These are phyloP conservation scores for Odocoileus hemionus DNA, from an alignment of 2,113 vertebrate genomes.

Conservation along the genomic window DNA sequence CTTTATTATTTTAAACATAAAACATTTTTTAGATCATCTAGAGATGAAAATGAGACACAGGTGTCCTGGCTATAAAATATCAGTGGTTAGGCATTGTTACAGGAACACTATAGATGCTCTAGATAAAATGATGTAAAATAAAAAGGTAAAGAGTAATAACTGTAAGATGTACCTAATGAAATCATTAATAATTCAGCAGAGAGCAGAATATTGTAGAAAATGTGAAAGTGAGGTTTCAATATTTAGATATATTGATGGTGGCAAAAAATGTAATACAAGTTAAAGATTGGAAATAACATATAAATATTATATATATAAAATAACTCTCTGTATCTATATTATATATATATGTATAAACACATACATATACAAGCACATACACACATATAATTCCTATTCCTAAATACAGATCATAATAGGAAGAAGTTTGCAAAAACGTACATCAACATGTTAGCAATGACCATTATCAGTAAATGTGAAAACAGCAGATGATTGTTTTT, in stretches of 20 bases:
- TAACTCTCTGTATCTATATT: neutral
- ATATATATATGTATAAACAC: neutral
- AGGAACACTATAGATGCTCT: neutral
- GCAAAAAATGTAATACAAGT: neutral
- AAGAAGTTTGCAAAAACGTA: neutral
- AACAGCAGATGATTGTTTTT: neutral
- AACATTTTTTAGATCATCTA: neutral
- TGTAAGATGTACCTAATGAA: neutral
- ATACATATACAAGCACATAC: neutral
- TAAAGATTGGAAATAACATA: neutral
- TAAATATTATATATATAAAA: neutral
- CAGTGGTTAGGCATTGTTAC: neutral
- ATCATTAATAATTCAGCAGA: neutral
- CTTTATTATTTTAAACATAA: neutral
- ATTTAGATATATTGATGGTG: neutral
- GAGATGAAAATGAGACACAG: neutral
- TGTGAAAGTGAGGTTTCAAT: neutral
- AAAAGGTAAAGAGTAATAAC: neutral
- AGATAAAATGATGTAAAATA: neutral
- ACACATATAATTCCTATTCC: neutral
- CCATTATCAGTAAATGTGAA: neutral
- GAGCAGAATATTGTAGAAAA: neutral
- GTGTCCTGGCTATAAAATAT: neutral
- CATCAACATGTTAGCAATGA: neutral
- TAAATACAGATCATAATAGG: neutral